A percentile compares a stretch with the other conserved stretches of the same genome.
phyloP scores from a whole-genome alignment of 2,797 vertebrate species.

The Brachyalestes nurse region DNA sequence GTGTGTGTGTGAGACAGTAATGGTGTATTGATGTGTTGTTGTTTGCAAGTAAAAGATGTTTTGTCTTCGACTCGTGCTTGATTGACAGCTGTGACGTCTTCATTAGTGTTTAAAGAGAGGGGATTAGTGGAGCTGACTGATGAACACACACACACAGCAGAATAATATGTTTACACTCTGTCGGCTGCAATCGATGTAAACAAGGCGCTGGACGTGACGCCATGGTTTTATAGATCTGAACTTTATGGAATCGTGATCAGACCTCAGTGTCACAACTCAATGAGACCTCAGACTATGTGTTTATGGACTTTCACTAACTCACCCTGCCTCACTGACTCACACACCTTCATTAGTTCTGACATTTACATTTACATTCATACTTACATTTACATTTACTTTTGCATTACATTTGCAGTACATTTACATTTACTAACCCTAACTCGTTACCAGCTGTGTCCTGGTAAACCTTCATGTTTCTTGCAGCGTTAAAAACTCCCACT shows the following conservation, averaged over 20 bases:
- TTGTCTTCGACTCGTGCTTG: background rate
- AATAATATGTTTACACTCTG: constrained; percentile 8
- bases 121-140: constrained; percentile 13
- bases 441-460: too few species aligned
- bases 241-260: background rate
- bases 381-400: too few species aligned
- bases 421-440: too few species aligned
- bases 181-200: background rate
- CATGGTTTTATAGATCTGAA: background rate
- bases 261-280: background rate
- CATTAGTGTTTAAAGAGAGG: constrained; percentile 36
- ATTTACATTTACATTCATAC: too few species aligned
- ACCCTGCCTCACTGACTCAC: background rate
- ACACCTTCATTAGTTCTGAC: background rate
- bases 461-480: too few species aligned
- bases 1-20: background rate
- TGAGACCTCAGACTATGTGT: background rate
- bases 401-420: too few species aligned
- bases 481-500: too few species aligned
- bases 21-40: background rate
- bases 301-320: background rate
- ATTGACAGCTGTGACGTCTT: background rate
- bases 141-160: constrained; percentile 10
- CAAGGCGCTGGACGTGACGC: background rate
- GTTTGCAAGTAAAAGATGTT: background rate